Conservation (phyloP, 2,888 invertebrate species). For the Lasioglossum vierecki region DNA sequence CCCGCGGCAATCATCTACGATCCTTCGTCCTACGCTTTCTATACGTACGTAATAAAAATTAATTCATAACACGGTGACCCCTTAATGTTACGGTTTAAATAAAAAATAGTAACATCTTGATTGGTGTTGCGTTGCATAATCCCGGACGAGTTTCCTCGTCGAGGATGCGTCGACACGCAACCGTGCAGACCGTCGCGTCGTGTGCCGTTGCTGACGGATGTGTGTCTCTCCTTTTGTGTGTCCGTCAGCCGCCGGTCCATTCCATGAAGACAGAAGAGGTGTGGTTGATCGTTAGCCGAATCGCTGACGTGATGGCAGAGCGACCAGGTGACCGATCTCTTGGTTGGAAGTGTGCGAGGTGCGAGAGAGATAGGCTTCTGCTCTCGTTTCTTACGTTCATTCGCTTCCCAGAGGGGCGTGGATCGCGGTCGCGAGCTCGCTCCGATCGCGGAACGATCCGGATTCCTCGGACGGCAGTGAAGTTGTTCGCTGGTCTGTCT, state of each 20-base stretch:
- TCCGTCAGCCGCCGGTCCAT: background rate
- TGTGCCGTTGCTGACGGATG: background rate
- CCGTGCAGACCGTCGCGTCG: background rate
- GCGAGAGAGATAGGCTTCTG: constrained; percentile 45
- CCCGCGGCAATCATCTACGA: constrained; percentile 30
- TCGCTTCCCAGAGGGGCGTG: constrained; percentile 38
- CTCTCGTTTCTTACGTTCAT: constrained; percentile 37
- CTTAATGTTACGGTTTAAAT: constrained; percentile 59
- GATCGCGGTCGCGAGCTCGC: constrained; percentile 49
- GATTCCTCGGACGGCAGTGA: constrained; percentile 67
- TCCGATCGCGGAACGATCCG: constrained; percentile 54
- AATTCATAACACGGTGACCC: constrained; percentile 53
- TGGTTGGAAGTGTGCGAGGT: constrained; percentile 58
- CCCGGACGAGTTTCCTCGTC: constrained; percentile 15
- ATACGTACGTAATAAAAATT: constrained; percentile 25
- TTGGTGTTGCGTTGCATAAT: background rate
- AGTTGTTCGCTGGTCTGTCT: constrained; percentile 68
- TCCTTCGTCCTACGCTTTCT: constrained; percentile 21
- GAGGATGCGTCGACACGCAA: background rate
- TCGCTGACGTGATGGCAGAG: constrained; percentile 46
- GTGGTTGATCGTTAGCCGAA: background rate
- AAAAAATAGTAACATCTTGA: constrained; percentile 59
- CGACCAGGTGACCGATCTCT: constrained; percentile 67
- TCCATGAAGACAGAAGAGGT: background rate
- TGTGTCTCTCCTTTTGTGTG: background rate